Percentiles rank a stretch among this genome's conserved stretches.
These are phyloP conservation scores for Tigriopus californicus DNA, from an alignment of 2,888 invertebrate species.

Conservation along the genomic window DNA sequence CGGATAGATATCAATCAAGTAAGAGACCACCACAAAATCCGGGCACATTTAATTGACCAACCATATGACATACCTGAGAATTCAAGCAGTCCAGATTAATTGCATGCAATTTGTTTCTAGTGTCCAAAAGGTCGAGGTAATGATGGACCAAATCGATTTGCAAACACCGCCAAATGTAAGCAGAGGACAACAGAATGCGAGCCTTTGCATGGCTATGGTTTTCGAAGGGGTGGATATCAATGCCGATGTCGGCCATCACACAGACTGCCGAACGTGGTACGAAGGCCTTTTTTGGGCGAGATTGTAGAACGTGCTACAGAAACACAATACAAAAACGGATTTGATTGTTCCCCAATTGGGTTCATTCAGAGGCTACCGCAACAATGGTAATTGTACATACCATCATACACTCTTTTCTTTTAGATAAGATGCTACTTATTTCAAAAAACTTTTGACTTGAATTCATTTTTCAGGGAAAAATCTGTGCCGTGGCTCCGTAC, in stretches of 20 bases:
- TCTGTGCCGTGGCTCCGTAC: conserved; percentile 6
- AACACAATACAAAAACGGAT: conserved; percentile 68
- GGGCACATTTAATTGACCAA: too few species aligned
- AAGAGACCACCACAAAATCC: too few species aligned
- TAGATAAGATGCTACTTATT: too few species aligned
- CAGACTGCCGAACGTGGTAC: conserved; percentile 63
- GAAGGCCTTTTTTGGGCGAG: conserved; percentile 80
- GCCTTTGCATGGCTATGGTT: conserved; percentile 88
- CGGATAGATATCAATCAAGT: conserved; percentile 49
- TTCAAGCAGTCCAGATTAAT: too few species aligned
- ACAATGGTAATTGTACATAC: neutral
- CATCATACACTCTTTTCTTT: too few species aligned
- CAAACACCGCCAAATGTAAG: conserved; percentile 75
- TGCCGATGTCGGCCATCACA: conserved; percentile 77
- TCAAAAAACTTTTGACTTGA: too few species aligned
- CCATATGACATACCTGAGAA: too few species aligned
- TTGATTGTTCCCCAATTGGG: conserved; percentile 77
- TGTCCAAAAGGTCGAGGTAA: conserved; percentile 80
- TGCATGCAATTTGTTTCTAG: too few species aligned
- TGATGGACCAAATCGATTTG: conserved; percentile 66
- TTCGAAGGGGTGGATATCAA: conserved; percentile 82
- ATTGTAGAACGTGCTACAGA: conserved; percentile 78
- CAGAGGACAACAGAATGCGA: conserved; percentile 52
- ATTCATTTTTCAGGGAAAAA: too few species aligned
- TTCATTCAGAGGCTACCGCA: conserved; percentile 15